Conservation (phyloP, 92 coral and sea anemone genomes). For the Muricea muricata region DNA sequence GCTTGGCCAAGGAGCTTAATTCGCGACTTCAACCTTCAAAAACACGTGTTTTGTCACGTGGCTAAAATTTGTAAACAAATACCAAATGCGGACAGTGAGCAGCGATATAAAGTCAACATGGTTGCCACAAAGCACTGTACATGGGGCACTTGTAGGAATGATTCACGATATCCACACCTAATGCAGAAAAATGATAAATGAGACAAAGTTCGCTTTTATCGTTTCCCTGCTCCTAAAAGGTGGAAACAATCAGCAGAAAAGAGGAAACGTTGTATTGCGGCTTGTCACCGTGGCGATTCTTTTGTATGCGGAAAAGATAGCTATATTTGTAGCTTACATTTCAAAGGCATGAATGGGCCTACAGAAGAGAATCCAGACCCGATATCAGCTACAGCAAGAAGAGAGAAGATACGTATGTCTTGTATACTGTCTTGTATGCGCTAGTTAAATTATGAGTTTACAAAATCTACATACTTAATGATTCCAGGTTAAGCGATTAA, state of each 20-base stretch:
- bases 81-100: neutral
- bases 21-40: neutral
- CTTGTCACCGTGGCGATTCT: conserved; percentile 69
- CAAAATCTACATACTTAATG: too few relatives aligned
- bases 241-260: conserved; percentile 59
- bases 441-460: neutral
- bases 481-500: conserved; percentile 13
- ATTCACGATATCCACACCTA: conserved; percentile 21
- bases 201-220: neutral
- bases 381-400: conserved; percentile 30
- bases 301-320: conserved; percentile 63
- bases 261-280: conserved; percentile 62
- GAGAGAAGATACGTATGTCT: neutral
- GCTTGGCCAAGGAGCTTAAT: too few relatives aligned
- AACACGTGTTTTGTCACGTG: neutral
- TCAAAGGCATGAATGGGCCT: conserved; percentile 67
- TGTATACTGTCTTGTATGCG: neutral
- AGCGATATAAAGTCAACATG: neutral
- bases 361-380: conserved; percentile 62
- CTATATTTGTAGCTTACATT: conserved; percentile 63
- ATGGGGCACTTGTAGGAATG: conserved; percentile 49
- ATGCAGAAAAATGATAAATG: conserved; percentile 5
- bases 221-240: conserved; percentile 25
- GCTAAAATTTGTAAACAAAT: neutral
- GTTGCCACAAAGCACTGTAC: conserved; percentile 38